Evolutionary conservation across 2,797 vertebrate genomes (phyloP), one percentile per base, ranked within the genome.

Genomic region (Yasuhikotakia modesta): DNA sequence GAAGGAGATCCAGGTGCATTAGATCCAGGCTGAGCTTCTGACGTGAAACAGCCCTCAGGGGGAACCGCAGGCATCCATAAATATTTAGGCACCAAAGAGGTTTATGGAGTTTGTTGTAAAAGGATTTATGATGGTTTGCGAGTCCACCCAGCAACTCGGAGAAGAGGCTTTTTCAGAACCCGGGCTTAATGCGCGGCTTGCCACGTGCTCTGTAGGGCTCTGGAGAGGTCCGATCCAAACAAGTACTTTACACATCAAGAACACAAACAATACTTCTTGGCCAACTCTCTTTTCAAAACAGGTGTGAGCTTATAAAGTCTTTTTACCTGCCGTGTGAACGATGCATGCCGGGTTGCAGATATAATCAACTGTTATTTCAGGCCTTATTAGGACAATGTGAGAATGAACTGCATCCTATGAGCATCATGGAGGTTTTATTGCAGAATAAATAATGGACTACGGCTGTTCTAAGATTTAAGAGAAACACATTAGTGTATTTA

Each of bases 31-130:
- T 82, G 89, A 87, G 86, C 82, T 88, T 88, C 87, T 88, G 91
- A 91, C 89, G 91, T 87, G 91, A 89, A 92, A 90, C 91, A 92
- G 90, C 85, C 89, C 91, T 82, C 91, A 85, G 76, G 87, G 89
- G 89, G 91, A 90, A 92, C 89, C 88, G 86, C 87, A 91, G 88
- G 89, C 88, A 91, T 90, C 89, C 89, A 91, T 93, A 94, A 94
- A 94, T 93, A 94, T 94, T 93, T 93, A 92, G 91, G 88, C 88
- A 90, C 90, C 88, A 85, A 91, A 92, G 91, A 91, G 90, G 89
- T 93, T 92, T 92, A 92, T 91, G 87, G 91, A 92, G 91, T 92
- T 92, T 92, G 90, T 93, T 92, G 90, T 93, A 90, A 93, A 92
- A 91, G 88, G 92, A 93, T 93, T 93, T 93, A 93, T 91, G 84